Conservation (phyloP, 2,888 invertebrate species). For the Halictus ligatus region DNA sequence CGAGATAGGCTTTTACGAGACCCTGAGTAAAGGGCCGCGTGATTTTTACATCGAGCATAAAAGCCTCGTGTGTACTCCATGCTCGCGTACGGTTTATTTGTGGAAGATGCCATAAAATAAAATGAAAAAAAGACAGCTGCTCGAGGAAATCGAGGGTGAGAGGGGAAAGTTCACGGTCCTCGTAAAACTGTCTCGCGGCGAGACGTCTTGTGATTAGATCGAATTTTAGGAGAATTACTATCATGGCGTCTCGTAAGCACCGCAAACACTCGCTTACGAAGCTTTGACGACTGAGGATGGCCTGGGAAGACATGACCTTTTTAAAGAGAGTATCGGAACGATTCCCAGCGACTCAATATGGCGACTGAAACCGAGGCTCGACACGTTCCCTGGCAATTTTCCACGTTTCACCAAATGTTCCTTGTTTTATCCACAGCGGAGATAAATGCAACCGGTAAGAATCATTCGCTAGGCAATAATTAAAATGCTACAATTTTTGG, state of each 20-base stretch:
- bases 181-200: constrained; percentile 21
- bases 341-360: background rate
- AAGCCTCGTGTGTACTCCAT: background rate
- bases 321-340: background rate
- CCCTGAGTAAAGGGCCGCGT: constrained; percentile 15
- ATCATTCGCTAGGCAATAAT: background rate
- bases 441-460: background rate
- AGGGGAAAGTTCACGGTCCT: background rate
- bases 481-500: background rate
- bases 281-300: background rate
- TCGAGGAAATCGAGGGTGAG: background rate
- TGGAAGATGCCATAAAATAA: background rate
- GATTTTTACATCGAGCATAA: constrained; percentile 36
- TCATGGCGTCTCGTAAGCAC: background rate
- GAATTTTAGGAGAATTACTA: background rate
- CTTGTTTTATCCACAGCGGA: background rate
- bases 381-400: background rate
- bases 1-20: constrained; percentile 32
- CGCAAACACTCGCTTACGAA: background rate
- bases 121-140: constrained; percentile 4
- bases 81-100: background rate
- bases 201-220: background rate
- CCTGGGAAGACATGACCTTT: background rate
- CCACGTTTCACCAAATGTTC: background rate
- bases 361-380: background rate